phyloP scores from a whole-genome alignment of 2,797 vertebrate species.

The Protonibea diacanthus region DNA sequence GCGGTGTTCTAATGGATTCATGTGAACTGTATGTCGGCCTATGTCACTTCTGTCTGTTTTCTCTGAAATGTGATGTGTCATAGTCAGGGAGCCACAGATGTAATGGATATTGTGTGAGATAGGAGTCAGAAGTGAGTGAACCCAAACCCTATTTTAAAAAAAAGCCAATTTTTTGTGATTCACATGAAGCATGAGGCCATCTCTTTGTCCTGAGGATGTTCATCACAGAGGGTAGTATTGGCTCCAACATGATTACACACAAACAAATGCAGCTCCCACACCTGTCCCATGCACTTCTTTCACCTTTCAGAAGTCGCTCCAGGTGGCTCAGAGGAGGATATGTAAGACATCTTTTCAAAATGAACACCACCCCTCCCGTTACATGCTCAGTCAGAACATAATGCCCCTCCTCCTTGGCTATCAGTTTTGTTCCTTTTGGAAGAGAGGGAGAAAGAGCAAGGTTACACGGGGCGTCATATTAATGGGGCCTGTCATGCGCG shows the following conservation, averaged over 20 bases:
- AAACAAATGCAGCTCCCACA: slow-evolving; percentile 14
- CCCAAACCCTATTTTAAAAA: slow-evolving; percentile 16
- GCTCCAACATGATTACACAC: slow-evolving; percentile 8
- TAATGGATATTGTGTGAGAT: slow-evolving; percentile 31
- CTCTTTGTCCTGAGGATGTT: slow-evolving; percentile 16
- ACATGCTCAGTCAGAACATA: slow-evolving; percentile 68
- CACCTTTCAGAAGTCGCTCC: slow-evolving; percentile 52
- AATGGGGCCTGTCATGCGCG: slow-evolving; percentile 79
- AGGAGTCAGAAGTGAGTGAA: slow-evolving; percentile 35
- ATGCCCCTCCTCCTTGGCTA: slow-evolving; percentile 73
- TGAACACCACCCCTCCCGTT: slow-evolving; percentile 63
- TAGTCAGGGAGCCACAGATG: slow-evolving; percentile 4
- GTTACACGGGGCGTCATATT: slow-evolving; percentile 78
- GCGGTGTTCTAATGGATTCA: slow-evolving; percentile 1
- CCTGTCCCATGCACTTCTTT: slow-evolving; percentile 22
- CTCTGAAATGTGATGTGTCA: slow-evolving; percentile 1
- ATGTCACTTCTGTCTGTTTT: slow-evolving; percentile 15
- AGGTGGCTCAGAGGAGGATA: slow-evolving; percentile 61
- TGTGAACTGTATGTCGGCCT: not conserved
- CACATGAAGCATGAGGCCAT: slow-evolving; percentile 22
- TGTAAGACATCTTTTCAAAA: slow-evolving; percentile 62
- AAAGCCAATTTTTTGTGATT: slow-evolving; percentile 1
- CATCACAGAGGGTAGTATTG: slow-evolving; percentile 26
- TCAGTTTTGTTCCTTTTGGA: slow-evolving; percentile 77
- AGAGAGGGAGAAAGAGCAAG: slow-evolving; percentile 70